phyloP scores from a whole-genome alignment of 2,888 invertebrate genomes.

The Torymus tubicola region DNA sequence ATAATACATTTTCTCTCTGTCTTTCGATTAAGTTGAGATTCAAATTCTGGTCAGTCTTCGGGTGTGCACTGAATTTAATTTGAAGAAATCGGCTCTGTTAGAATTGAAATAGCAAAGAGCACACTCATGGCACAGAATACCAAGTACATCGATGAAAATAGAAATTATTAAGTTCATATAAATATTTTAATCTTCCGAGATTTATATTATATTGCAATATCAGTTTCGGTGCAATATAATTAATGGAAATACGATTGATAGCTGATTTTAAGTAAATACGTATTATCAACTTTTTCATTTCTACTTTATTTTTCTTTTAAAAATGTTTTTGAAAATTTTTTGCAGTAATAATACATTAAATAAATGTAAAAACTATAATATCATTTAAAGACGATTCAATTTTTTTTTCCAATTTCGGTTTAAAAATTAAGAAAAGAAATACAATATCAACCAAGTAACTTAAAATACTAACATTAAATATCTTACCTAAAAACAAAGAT shows the following conservation, averaged over 20 bases:
- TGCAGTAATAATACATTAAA: no score
- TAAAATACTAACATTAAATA: background rate
- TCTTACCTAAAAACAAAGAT: background rate
- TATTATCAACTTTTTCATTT: no score
- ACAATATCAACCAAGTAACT: background rate
- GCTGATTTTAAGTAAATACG: no score
- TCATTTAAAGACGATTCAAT: no score
- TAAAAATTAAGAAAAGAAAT: no score
- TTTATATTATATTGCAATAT: constrained; percentile 15
- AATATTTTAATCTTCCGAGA: no score
- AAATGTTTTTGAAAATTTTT: no score
- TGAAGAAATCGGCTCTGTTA: constrained; percentile 24
- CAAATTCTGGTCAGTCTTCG: no score
- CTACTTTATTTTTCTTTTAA: no score
- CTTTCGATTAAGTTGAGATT: background rate
- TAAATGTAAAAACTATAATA: no score
- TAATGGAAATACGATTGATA: background rate
- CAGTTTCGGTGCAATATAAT: constrained; percentile 14
- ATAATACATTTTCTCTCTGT: constrained; percentile 8
- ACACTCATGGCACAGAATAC: constrained; percentile 38
- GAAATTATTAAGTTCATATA: background rate
- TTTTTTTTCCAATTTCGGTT: no score
- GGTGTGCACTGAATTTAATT: constrained; percentile 16
- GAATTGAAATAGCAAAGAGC: constrained; percentile 30
- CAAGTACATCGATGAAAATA: constrained; percentile 27